phyloP scores from a whole-genome alignment of 1,140 invertebrate species.

The Leptopilina clavipes region DNA sequence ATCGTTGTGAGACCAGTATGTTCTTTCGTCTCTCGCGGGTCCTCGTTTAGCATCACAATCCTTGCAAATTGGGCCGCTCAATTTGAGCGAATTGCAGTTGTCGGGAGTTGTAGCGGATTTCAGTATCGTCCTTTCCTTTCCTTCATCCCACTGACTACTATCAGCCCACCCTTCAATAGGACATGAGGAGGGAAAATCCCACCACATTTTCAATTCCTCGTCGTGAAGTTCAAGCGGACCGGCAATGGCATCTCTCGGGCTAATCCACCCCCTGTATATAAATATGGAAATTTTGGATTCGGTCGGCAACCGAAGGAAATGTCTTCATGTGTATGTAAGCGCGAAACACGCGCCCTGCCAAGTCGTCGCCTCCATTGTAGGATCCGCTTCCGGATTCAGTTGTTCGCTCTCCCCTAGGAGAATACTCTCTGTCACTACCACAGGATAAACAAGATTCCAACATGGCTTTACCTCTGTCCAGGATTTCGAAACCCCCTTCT shows the following conservation, averaged over 20 bases:
- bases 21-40: slow-evolving; percentile 34
- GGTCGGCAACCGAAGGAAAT: neutral
- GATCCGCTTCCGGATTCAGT: slow-evolving; percentile 32
- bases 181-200: neutral
- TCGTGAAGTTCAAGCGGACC: slow-evolving; percentile 46
- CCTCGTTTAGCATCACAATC: slow-evolving; percentile 70
- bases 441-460: slow-evolving; percentile 31
- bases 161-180: slow-evolving; percentile 21
- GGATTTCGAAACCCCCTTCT: slow-evolving; percentile 11
- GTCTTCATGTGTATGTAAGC: slow-evolving; percentile 36
- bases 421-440: neutral
- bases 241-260: slow-evolving; percentile 31
- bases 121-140: slow-evolving; percentile 40
- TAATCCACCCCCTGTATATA: slow-evolving; percentile 57
- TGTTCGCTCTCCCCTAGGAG: slow-evolving; percentile 21
- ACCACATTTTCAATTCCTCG: slow-evolving; percentile 60
- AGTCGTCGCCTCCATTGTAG: slow-evolving; percentile 31
- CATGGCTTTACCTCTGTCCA: slow-evolving; percentile 13
- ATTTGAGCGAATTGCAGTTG: slow-evolving; percentile 69
- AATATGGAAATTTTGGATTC: slow-evolving; percentile 62
- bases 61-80: slow-evolving; percentile 71
- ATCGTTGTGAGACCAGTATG: slow-evolving; percentile 3
- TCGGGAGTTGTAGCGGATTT: slow-evolving; percentile 51
- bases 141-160: slow-evolving; percentile 40
- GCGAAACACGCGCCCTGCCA: slow-evolving; percentile 36